phyloP scores from a whole-genome alignment of 2,113 vertebrate species.

The Ciconia maguari region DNA sequence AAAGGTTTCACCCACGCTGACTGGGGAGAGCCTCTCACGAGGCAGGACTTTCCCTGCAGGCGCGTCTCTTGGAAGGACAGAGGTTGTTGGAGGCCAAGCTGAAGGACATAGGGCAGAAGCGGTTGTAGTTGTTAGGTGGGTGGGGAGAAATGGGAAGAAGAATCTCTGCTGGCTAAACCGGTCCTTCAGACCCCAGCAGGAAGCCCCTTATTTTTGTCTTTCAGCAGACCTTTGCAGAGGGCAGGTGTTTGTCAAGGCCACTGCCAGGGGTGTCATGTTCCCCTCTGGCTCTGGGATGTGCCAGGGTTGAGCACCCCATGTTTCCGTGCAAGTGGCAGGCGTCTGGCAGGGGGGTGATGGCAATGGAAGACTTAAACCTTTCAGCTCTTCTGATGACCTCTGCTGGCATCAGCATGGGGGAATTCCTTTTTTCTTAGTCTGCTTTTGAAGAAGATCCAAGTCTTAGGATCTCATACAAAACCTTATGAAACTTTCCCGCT shows the following conservation, averaged over 20 bases:
- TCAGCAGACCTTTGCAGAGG: neutral
- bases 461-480: conserved; percentile 11
- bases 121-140: neutral
- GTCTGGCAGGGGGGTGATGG: neutral
- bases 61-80: neutral
- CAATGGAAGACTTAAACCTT: conserved; percentile 37
- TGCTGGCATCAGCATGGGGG: conserved; percentile 53
- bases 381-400: conserved; percentile 57
- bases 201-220: neutral
- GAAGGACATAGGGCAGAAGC: accelerated
- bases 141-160: neutral
- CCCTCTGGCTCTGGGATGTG: neutral
- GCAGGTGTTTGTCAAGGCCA: neutral
- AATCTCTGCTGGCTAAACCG: neutral
- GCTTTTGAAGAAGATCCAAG: conserved; percentile 60
- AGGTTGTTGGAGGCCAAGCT: neutral
- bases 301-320: accelerated
- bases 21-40: neutral
- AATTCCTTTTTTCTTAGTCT: conserved; percentile 25
- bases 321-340: neutral
- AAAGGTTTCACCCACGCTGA: neutral
- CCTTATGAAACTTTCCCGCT: neutral
- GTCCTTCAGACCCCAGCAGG: neutral
- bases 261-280: neutral
- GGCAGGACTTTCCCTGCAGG: neutral